Evolutionary conservation across 1,140 invertebrate genomes (phyloP).

Genomic region (Caenorhabditis inopinata): DNA sequence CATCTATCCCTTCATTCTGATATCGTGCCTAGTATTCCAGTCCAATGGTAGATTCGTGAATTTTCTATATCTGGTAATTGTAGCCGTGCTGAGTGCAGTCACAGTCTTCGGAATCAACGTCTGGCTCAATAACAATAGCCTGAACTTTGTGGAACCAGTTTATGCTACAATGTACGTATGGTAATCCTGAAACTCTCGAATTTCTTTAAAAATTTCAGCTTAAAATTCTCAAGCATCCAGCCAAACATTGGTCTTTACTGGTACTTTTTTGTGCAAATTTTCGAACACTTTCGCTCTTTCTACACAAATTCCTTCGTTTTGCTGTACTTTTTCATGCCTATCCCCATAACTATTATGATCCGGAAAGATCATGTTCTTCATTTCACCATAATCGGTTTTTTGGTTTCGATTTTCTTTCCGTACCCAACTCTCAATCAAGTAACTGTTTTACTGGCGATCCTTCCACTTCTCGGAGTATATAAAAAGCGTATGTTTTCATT

Average conservation of each 20-base stretch:
- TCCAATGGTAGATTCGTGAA: neutral
- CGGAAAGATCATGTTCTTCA: constrained; percentile 81
- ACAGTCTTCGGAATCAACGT: constrained; percentile 21
- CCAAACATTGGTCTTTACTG: constrained; percentile 97
- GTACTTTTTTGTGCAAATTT: constrained; percentile 99
- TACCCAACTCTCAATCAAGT: constrained; percentile 94
- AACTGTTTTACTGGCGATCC: constrained; percentile 82
- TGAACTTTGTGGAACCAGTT: constrained; percentile 53
- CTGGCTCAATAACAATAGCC: neutral
- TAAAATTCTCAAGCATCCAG: constrained; percentile 79
- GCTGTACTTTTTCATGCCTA: constrained; percentile 84
- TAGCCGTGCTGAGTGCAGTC: neutral
- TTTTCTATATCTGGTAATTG: neutral
- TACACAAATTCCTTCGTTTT: constrained; percentile 95
- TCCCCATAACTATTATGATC: constrained; percentile 78
- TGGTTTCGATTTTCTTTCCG: constrained; percentile 89
- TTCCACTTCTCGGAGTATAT: constrained; percentile 87
- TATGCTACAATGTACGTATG: constrained; percentile 70
- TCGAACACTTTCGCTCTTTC: constrained; percentile 91
- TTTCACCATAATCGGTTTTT: constrained; percentile 78
- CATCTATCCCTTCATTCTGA: constrained; percentile 8
- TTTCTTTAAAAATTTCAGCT: constrained; percentile 69
- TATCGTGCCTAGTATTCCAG: neutral
- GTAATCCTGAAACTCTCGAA: neutral
- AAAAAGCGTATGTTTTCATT: constrained; percentile 75